These are phyloP conservation scores for Astreopora myriophthalma DNA, from an alignment of 64 coral and sea anemone species.

Conservation along the genomic window DNA sequence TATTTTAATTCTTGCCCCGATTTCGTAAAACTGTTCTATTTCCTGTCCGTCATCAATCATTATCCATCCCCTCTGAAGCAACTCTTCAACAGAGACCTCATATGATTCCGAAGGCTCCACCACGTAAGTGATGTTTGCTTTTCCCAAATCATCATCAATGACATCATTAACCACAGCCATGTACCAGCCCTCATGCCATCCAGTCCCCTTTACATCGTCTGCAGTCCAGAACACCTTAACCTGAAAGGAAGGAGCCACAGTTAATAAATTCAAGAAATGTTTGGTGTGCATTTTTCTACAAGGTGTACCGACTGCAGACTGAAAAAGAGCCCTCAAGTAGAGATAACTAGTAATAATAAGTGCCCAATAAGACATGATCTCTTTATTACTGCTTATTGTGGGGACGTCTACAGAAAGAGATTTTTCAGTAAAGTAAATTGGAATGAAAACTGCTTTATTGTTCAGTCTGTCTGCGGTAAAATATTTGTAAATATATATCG, in stretches of 20 bases:
- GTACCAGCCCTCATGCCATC: constrained; percentile 16
- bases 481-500: no score
- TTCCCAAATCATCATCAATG: not conserved
- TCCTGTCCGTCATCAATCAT: not conserved
- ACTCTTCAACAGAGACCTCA: not conserved
- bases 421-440: no score
- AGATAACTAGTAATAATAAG: no score
- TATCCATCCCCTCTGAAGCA: not conserved
- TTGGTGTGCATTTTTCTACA: not conserved
- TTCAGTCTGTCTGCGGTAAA: no score
- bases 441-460: no score
- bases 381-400: no score
- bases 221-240: constrained; percentile 22
- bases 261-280: not conserved
- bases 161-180: not conserved
- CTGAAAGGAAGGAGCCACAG: not conserved
- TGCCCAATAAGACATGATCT: no score
- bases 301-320: no score
- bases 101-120: not conserved
- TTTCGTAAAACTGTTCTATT: constrained; percentile 1
- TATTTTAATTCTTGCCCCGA: not conserved
- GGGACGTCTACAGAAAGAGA: no score
- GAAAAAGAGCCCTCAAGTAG: no score
- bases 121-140: not conserved
- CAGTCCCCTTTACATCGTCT: constrained; percentile 14